Evolutionary conservation across 2,888 invertebrate genomes (phyloP).

Genomic region (Xestobium rufovillosum): DNA sequence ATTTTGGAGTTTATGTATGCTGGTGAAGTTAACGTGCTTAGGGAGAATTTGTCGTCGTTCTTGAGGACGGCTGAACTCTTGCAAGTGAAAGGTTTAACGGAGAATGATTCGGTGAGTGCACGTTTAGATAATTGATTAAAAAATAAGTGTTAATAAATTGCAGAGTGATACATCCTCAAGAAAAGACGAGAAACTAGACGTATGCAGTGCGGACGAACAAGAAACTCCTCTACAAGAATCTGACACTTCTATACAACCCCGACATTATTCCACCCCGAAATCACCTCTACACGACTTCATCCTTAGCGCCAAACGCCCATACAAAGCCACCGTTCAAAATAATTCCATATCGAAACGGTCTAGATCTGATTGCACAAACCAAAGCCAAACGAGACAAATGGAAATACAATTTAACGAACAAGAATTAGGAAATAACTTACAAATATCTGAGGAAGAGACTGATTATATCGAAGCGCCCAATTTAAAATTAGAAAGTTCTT

Average conservation of each 20-base stretch:
- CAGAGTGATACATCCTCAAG: constrained; percentile 38
- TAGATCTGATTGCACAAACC: too few relatives aligned
- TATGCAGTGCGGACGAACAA: constrained; percentile 34
- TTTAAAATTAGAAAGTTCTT: constrained; percentile 20
- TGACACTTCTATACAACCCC: constrained; percentile 23
- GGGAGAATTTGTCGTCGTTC: constrained; percentile 62
- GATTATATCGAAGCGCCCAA: constrained; percentile 21
- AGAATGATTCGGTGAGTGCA: constrained; percentile 41
- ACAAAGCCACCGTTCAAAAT: too few relatives aligned
- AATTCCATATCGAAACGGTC: too few relatives aligned
- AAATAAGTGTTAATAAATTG: constrained; percentile 17
- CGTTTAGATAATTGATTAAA: constrained; percentile 5
- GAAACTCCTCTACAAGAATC: constrained; percentile 34
- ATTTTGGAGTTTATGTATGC: constrained; percentile 68
- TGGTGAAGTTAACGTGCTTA: constrained; percentile 64
- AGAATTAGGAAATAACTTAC: too few relatives aligned
- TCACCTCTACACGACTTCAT: constrained; percentile 14
- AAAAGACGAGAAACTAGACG: constrained; percentile 37
- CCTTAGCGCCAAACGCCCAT: constrained; percentile 7
- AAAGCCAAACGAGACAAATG: constrained; percentile 4
- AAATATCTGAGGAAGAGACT: constrained; percentile 24
- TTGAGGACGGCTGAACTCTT: constrained; percentile 62
- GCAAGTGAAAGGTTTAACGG: constrained; percentile 63
- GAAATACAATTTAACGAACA: too few relatives aligned
- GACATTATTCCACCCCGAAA: constrained; percentile 19